Conservation (phyloP, 2,113 vertebrate genomes). For the Suncus etruscus region DNA sequence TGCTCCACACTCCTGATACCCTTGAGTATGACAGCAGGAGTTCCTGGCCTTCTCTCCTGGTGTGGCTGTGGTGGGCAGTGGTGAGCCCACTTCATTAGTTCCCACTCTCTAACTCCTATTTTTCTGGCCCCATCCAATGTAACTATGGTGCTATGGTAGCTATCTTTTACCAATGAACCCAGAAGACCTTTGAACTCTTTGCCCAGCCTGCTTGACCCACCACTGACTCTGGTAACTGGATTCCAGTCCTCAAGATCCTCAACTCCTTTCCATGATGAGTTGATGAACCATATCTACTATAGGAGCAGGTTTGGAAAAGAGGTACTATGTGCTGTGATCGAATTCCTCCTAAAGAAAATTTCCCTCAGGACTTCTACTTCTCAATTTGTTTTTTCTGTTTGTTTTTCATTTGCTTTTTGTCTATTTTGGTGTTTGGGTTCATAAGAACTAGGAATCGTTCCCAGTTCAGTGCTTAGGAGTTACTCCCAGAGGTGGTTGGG, state of each 20-base stretch:
- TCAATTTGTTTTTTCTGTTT: no score
- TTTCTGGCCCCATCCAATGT: background rate
- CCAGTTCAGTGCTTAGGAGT: no score
- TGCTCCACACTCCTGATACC: background rate
- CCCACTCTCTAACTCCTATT: background rate
- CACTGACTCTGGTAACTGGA: no score
- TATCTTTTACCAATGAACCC: background rate
- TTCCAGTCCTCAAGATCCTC: no score
- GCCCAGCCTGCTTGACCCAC: background rate
- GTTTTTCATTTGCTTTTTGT: no score
- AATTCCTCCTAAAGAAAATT: background rate
- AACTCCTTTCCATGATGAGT: background rate
- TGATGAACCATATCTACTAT: background rate
- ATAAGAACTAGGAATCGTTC: no score
- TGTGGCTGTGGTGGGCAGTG: no score
- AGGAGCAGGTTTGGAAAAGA: background rate
- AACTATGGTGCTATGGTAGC: no score
- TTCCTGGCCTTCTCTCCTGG: background rate
- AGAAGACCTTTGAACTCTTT: background rate
- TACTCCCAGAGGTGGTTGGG: no score
- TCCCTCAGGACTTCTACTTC: background rate
- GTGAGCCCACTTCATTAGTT: no score
- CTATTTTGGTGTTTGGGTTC: no score
- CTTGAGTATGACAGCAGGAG: no score
- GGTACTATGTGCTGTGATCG: background rate